Base-by-base conservation (phyloP, 1,140 invertebrate genomes). In the Drosophila sp. region DNA sequence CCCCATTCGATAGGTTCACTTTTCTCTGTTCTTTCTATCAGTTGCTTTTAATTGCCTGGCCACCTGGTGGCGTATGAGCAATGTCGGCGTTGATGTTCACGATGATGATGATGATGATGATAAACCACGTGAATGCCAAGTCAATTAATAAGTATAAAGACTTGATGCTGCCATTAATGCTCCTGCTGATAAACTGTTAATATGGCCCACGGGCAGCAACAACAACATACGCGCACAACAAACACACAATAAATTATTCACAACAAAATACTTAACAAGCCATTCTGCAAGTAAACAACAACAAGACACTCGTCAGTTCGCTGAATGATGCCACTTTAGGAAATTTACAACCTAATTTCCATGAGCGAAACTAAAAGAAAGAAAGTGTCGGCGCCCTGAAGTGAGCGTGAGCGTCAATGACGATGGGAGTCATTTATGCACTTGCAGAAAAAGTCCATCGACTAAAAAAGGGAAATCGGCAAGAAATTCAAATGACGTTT, bases 291-390 rank as follows among this genome's bases (percentile, higher is more conserved):
- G 70, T 80, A 84, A 83, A 86, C 84, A 86, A 74, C 72, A 86
- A 79, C 83, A 86, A 87, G 81, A 70, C 83, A 82, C 83, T 86
- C 54, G 27, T 60, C 58, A 40, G 27, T 50, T 50, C 47, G 47
- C 50, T 64, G 76, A 77, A 80, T 65, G 75, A 65, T 70, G 77
- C 44, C 70, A 83, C 84, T 87, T 50, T 73, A 54, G 56, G 58
- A 65, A 77, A 83, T 70, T 80, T 60, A 70, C 76, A 83, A 84
- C 70, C 77, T 82, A 80, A 87, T 82, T 70, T 71, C 73, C 69
- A 74, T 40, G 25, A 66, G 27, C 30, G 38, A 47, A 35, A 69
- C 44, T 50, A 50, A 50, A 17, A 17, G 17, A 17, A 17, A 50
- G 44, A 60, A 79, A 76, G 44, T 69, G 66, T 33, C 50, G 60